phyloP scores from a whole-genome alignment of 2,797 vertebrate genomes.

The Coracias cyanogaster region DNA sequence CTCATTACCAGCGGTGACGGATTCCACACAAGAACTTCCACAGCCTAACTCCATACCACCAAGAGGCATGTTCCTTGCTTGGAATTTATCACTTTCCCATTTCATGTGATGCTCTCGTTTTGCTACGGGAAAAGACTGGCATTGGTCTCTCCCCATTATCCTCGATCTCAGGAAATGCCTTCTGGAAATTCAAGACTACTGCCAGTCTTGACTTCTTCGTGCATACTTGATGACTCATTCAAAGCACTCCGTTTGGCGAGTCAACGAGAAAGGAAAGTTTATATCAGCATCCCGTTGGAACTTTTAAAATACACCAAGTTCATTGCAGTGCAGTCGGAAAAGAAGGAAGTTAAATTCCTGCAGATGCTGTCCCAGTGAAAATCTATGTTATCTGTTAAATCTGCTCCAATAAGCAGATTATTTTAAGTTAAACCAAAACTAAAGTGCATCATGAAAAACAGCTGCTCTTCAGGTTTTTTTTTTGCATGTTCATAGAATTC shows the following conservation, averaged over 20 bases:
- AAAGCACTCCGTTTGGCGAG: background rate
- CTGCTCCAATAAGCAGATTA: background rate
- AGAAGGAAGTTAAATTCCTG: background rate
- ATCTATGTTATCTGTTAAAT: accelerated
- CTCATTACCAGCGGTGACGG: background rate
- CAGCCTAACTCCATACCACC: background rate
- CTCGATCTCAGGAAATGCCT: background rate
- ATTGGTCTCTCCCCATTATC: background rate
- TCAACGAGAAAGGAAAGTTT: background rate
- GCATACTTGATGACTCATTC: background rate
- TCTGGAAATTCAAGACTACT: background rate
- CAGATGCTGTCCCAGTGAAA: background rate
- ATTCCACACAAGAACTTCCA: background rate
- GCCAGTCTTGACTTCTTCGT: background rate
- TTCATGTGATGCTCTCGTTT: background rate
- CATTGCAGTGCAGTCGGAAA: background rate
- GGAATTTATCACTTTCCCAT: background rate
- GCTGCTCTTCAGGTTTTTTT: background rate
- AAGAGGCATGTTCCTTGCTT: background rate
- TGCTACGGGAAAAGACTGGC: background rate
- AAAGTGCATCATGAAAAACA: background rate
- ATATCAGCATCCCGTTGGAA: background rate
- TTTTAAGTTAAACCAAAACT: background rate
- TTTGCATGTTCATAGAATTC: background rate
- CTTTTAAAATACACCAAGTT: background rate